These are phyloP conservation scores for Conchocele bisecta DNA, from an alignment of 2,888 invertebrate genomes.

Conservation along the genomic window DNA sequence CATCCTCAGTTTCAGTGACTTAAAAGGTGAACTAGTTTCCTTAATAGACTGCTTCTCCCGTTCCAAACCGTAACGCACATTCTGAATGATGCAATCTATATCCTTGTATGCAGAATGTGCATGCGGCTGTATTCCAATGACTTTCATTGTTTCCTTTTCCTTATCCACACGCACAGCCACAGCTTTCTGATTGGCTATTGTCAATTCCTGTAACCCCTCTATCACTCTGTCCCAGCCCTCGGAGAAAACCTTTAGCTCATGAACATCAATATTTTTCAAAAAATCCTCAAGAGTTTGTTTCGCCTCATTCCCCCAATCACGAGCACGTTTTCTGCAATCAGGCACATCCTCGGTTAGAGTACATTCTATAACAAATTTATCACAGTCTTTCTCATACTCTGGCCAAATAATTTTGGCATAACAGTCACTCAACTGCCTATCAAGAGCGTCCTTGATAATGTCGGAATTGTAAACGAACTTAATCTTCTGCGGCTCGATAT, in stretches of 20 bases:
- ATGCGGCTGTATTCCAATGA: not conserved
- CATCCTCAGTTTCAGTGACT: no score
- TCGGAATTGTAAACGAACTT: not conserved
- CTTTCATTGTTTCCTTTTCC: not conserved
- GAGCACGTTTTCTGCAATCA: not conserved
- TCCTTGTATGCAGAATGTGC: not conserved
- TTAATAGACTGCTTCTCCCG: no score
- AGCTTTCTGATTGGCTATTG: not conserved
- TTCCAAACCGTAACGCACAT: no score
- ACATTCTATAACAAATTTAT: not conserved
- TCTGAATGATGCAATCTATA: not conserved
- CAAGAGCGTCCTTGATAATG: not conserved
- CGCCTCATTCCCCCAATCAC: not conserved
- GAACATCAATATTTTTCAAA: not conserved
- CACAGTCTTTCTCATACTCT: no score
- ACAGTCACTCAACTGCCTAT: not conserved
- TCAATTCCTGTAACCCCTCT: not conserved
- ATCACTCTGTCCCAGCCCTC: slow-evolving; percentile 4
- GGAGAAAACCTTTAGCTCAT: not conserved
- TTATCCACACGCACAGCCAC: slow-evolving; percentile 1
- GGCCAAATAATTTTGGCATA: not conserved
- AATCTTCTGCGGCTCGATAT: not conserved
- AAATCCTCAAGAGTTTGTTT: not conserved
- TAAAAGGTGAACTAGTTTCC: no score
- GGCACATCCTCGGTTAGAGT: not conserved